Percentiles rank a stretch among this genome's conserved stretches.
Conservation (phyloP, 2,113 vertebrate genomes). For the Bubalus kerabau region DNA sequence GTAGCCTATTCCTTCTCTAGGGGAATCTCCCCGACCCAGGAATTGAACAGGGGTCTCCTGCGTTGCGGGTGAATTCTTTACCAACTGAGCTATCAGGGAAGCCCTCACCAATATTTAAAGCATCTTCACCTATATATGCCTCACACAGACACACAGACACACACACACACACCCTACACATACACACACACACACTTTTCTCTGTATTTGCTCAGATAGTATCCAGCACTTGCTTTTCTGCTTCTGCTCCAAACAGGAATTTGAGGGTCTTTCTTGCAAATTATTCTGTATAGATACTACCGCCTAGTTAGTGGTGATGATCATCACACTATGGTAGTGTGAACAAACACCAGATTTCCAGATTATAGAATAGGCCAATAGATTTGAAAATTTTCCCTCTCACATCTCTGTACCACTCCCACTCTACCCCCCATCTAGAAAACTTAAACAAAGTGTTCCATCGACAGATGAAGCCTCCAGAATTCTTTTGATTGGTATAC, state of each 20-base stretch:
- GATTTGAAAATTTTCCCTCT: background rate
- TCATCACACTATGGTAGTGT: background rate
- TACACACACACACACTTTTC: background rate
- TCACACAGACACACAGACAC: too few relatives aligned
- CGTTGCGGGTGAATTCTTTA: fast-evolving
- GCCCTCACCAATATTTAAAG: slow-evolving; percentile 37
- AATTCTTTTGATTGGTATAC: background rate
- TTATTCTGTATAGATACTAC: background rate
- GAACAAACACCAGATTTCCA: background rate
- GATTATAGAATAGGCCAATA: background rate
- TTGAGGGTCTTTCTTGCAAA: background rate
- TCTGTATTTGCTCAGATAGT: background rate
- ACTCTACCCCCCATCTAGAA: fast-evolving
- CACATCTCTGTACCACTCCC: background rate
- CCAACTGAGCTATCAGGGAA: background rate
- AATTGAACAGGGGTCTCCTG: background rate
- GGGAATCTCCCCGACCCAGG: background rate
- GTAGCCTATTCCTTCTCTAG: background rate
- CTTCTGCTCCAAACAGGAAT: background rate
- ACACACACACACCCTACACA: too few relatives aligned
- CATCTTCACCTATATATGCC: background rate
- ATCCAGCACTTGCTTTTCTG: background rate
- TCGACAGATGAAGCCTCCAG: background rate
- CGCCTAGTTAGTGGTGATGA: background rate
- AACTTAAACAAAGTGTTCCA: background rate